Base-by-base conservation (phyloP, 2,888 invertebrate species). In the Tineola bisselliella region DNA sequence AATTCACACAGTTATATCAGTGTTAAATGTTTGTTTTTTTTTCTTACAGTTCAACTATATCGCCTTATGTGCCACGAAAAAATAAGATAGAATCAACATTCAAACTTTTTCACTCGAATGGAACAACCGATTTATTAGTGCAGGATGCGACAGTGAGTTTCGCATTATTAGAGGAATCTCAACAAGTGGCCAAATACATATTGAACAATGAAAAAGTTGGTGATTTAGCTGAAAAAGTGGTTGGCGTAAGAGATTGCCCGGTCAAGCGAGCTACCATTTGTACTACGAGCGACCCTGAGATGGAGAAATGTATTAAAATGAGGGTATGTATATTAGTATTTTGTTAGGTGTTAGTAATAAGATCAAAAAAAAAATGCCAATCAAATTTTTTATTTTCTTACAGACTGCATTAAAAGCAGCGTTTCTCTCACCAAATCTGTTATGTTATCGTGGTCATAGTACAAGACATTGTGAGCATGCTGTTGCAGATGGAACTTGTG, bases 231-330 rank as follows among this genome's bases (percentile, higher is more conserved):
- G 87, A 93, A 65, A 88, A 91, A 43, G 89, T 91, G 0, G 93
- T 96, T 64, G 92, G 91, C 1, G 90, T 97, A 0, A 88, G 94
- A 60, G 90, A 92, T 63, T 98, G 98, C 74, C 95, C 97, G 0
- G 91, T 97, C 8, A 89, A 91, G 56, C 87, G 91, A n/a, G 95
- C 97, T 84, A 92, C 92, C 0, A 77, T 98, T 17, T 98, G 98
- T 73, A 94, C 98, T 18, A 96, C 97, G 0, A 98, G 98, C 0
- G 93, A 94, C 62, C 89, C 91, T 0, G 98, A 98, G 78, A 89
- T 94, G 84, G 92, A 92, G 62, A 98, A 98, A 80, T 98, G 98
- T 75, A 86, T 94, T 52, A 94, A 94, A 79, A 97, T 97, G 96
- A 92, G 90, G 88, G 95, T 95, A 78, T 76, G 88, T 75, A 1